Evolutionary conservation across 2,888 invertebrate genomes (phyloP), one percentile per base, ranked within the genome.

Genomic region (Monopis laevigella): DNA sequence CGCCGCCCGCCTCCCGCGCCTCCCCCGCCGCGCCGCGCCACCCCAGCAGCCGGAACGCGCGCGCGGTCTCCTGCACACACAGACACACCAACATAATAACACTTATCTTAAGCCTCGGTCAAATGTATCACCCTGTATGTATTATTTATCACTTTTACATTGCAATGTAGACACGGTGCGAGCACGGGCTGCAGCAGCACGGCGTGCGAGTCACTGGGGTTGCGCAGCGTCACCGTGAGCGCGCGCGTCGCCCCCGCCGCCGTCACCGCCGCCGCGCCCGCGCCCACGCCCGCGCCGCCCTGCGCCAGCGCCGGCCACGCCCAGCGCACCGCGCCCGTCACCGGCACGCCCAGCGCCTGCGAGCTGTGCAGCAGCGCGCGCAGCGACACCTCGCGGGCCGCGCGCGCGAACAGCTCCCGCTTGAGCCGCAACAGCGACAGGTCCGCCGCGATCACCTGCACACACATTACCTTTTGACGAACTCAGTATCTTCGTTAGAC

Each of bases 161-260:
- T 11, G 11, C n/a, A 12, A n/a, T 28, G 11, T 4, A 28, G n/a
- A 12, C 21, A 38, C 24, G 45, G 47, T 11, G 41, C 48, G n/a
- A 58, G 34, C 39, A 47, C 54, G 18, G 62, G 43, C 50, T 94
- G 93, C 54, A 92, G 80, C 44, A 92, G 71, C 45, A 93, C 65
- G 45, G 88, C 84, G 62, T 60, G 65, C 55, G 84, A 84, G 46
- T 86, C 84, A 38, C 86, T 82, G 21, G 93, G 93, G 80, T 94
- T 95, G 59, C 85, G 82, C 50, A 91, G 71, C 40, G 85, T 84
- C 52, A 93, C 69, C 44, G 84, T 85, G 58, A 85, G 82, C 53
- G 86, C 73, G 27, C 86, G 82, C 41, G 82, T 78, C 59, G 88
- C 88, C 14, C 38, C 36, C 26, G 54, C 50, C 28, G 3, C 41